phyloP scores from a whole-genome alignment of 2,797 vertebrate species.

The Sebastolobus alascanus region DNA sequence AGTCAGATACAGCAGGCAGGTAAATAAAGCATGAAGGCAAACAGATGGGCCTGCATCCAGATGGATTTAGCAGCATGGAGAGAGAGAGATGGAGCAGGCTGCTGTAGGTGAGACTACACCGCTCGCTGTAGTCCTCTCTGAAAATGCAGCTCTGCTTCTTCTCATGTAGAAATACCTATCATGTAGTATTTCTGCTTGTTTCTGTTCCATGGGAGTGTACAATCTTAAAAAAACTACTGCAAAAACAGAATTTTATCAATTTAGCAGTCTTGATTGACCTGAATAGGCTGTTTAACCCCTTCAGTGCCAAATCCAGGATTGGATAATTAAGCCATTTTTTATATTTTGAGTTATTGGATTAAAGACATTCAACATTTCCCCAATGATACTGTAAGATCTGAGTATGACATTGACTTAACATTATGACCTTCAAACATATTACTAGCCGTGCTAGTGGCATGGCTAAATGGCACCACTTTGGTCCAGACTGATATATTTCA shows the following conservation, averaged over 20 bases:
- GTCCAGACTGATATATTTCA: background rate
- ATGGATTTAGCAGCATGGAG: conserved; percentile 28
- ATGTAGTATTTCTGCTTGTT: background rate
- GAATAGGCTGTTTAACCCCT: background rate
- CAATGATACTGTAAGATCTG: background rate
- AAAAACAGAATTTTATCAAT: background rate
- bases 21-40: conserved; percentile 35
- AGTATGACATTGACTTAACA: background rate
- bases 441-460: background rate
- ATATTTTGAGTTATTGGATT: background rate
- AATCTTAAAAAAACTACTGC: background rate
- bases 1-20: conserved; percentile 32
- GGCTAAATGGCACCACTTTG: background rate
- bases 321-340: background rate
- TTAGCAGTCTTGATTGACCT: background rate
- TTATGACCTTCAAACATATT: background rate
- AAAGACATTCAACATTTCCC: background rate
- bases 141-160: conserved; percentile 14
- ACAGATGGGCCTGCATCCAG: conserved; percentile 42
- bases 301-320: background rate
- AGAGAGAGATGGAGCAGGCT: conserved; percentile 4
- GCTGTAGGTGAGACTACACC: background rate
- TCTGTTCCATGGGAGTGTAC: background rate
- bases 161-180: background rate
- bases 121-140: conserved; percentile 23